Conservation (phyloP, 2,888 invertebrate species). For the Clusia tigrina region DNA sequence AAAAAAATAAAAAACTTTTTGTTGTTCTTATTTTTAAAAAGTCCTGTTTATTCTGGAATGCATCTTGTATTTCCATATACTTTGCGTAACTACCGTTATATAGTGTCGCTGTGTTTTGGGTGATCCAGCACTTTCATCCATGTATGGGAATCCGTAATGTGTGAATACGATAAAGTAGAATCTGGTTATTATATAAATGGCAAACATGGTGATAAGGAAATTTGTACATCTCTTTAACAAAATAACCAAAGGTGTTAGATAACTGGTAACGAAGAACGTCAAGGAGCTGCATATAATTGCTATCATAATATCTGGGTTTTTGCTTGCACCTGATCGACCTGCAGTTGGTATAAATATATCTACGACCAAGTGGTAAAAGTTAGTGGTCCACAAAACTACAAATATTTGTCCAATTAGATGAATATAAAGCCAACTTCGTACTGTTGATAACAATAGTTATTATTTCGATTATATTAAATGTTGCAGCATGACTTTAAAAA, state of each 20-base stretch:
- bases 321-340: conserved; percentile 64
- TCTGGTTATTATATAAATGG: conserved; percentile 48
- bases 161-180: conserved; percentile 54
- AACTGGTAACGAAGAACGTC: conserved; percentile 61
- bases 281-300: conserved; percentile 59
- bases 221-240: conserved; percentile 48
- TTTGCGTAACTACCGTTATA: conserved; percentile 67
- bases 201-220: conserved; percentile 45
- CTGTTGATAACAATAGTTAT: conserved; percentile 31
- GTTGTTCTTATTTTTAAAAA: too few species aligned
- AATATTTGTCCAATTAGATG: conserved; percentile 51
- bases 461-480: neutral
- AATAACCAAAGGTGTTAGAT: conserved; percentile 55
- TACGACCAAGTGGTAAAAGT: conserved; percentile 48
- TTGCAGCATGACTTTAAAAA: conserved; percentile 1
- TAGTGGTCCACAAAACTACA: conserved; percentile 49
- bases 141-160: conserved; percentile 68
- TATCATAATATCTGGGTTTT: conserved; percentile 65
- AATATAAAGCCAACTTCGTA: conserved; percentile 51
- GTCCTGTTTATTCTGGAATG: too few species aligned
- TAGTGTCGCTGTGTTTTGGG: conserved; percentile 66
- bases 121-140: conserved; percentile 58
- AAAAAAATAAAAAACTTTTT: too few species aligned
- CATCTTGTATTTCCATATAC: too few species aligned
- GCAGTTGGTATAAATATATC: conserved; percentile 63